Percentiles rank a stretch among this genome's conserved stretches.
Evolutionary conservation across 2,888 invertebrate genomes (phyloP).

Genomic region (Osedax fenrisi): DNA sequence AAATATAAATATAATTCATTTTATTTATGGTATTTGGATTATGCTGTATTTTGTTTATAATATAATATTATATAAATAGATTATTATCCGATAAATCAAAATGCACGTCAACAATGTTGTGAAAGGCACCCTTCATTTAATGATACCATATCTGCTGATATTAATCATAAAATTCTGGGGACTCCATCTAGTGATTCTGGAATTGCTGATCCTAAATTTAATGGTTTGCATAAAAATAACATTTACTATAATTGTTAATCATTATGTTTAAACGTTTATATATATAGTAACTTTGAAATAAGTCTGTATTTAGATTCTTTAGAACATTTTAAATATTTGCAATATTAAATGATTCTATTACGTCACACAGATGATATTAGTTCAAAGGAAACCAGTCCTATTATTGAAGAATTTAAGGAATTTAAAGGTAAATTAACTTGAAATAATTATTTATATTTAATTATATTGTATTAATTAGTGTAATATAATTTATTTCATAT

Average conservation of each 20-base stretch:
- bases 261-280: too few relatives aligned
- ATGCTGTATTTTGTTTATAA: too few relatives aligned
- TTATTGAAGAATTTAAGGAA: not conserved
- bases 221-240: too few relatives aligned
- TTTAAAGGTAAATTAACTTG: too few relatives aligned
- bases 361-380: not conserved
- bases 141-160: not conserved
- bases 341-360: not conserved
- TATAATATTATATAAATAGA: not conserved
- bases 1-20: not conserved
- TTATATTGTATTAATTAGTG: too few relatives aligned
- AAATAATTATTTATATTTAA: too few relatives aligned
- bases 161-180: not conserved
- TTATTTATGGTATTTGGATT: too few relatives aligned
- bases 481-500: too few relatives aligned
- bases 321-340: not conserved
- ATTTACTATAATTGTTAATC: too few relatives aligned
- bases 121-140: not conserved
- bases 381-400: not conserved
- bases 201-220: not conserved
- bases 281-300: too few relatives aligned
- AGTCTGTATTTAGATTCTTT: too few relatives aligned
- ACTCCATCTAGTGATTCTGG: conserved; percentile 13
- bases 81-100: not conserved
- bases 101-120: not conserved